Evolutionary conservation across 2,113 vertebrate genomes (phyloP).

Genomic region (Archilochus colubris): DNA sequence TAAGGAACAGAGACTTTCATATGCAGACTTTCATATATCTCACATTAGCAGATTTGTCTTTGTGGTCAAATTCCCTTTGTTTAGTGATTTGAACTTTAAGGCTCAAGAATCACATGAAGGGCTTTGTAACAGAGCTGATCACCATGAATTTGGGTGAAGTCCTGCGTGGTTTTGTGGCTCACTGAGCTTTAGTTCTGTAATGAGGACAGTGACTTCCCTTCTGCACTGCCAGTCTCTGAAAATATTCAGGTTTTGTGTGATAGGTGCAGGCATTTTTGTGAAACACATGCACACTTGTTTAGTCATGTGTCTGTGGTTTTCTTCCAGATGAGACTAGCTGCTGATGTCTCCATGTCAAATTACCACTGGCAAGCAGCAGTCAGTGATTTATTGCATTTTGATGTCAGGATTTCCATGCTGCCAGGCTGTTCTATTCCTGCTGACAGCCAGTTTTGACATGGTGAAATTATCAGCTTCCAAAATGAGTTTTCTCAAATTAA

Average conservation of each 20-base stretch:
- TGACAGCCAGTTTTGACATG: neutral
- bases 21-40: neutral
- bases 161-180: neutral
- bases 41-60: neutral
- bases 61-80: neutral
- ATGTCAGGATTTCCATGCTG: neutral
- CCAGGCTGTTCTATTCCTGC: neutral
- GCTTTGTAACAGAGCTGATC: neutral
- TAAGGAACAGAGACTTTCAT: neutral
- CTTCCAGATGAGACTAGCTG: neutral
- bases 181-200: neutral
- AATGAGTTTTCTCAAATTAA: neutral
- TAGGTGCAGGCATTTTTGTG: neutral
- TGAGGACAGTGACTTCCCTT: neutral
- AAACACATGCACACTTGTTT: neutral
- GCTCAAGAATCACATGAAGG: neutral
- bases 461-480: neutral
- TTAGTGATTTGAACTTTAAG: neutral
- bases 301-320: neutral
- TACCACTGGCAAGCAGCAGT: neutral
- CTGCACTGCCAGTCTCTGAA: neutral
- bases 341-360: conserved; percentile 17
- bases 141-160: neutral
- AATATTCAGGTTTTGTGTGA: neutral
- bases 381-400: neutral